Conservation (phyloP, 37 sponge, comb jelly and placozoan species). For the Halisarca cf. caerulea region DNA sequence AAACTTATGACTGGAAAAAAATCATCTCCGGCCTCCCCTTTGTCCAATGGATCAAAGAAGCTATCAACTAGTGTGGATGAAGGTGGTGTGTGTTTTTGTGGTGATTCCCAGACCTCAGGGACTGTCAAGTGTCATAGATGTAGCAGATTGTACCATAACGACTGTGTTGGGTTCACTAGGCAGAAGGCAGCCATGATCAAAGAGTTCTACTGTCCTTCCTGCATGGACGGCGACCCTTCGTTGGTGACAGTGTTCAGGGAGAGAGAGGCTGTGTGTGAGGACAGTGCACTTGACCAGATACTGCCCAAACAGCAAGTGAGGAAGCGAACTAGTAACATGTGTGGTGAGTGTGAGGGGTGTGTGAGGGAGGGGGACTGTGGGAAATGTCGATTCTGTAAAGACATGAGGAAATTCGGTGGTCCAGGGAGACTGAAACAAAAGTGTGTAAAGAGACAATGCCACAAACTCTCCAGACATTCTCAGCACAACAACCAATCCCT, state of each 20-base stretch:
- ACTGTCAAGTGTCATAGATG: slow-evolving; percentile 70
- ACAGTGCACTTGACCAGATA: neutral
- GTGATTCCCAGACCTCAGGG: neutral
- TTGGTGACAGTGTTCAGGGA: slow-evolving; percentile 39
- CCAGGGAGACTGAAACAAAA: slow-evolving; percentile 72
- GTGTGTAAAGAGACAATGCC: slow-evolving; percentile 82
- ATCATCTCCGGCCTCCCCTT: no score
- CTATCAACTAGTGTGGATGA: neutral
- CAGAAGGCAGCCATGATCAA: slow-evolving; percentile 49
- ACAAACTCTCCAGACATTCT: slow-evolving; percentile 52
- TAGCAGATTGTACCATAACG: slow-evolving; percentile 62
- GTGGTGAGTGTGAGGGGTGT: slow-evolving; percentile 72
- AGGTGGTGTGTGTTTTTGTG: neutral
- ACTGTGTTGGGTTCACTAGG: slow-evolving; percentile 68
- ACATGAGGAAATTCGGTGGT: slow-evolving; percentile 90
- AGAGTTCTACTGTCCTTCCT: slow-evolving; percentile 62
- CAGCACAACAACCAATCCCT: neutral
- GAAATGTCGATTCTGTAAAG: slow-evolving; percentile 78
- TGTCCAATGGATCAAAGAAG: no score
- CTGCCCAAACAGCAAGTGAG: neutral
- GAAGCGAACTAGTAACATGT: slow-evolving; percentile 46
- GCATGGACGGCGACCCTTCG: slow-evolving; percentile 45
- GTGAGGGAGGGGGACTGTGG: slow-evolving; percentile 60
- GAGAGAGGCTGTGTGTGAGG: neutral
- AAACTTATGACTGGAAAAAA: no score